These are phyloP conservation scores for Metallyticus violacea DNA, from an alignment of 2,888 invertebrate species.

Conservation along the genomic window DNA sequence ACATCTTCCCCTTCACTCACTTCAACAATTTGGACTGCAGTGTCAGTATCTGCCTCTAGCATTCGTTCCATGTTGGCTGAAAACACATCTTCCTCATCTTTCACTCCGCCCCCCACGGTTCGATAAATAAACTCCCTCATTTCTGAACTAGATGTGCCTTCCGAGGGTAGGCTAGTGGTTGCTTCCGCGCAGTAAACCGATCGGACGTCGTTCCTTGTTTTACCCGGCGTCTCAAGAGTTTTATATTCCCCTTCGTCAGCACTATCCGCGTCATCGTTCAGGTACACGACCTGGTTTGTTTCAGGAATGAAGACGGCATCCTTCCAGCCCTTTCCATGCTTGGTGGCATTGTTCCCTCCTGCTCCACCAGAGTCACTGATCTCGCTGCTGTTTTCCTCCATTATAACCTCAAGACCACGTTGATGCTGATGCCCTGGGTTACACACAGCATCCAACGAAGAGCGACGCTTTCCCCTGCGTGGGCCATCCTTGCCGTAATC, in stretches of 20 bases:
- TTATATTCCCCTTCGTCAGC: neutral
- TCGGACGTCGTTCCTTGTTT: neutral
- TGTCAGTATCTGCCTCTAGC: neutral
- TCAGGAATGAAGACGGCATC: constrained; percentile 9
- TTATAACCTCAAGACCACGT: constrained; percentile 36
- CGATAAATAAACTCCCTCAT: neutral
- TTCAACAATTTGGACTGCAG: neutral
- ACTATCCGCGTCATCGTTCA: neutral
- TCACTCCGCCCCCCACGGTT: neutral
- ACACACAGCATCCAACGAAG: neutral
- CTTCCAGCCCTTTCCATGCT: constrained; percentile 17
- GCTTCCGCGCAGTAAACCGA: neutral
- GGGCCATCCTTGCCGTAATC: constrained; percentile 8
- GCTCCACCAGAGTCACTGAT: constrained; percentile 35
- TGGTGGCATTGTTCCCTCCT: too few species aligned
- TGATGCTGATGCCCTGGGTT: neutral
- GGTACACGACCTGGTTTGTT: constrained; percentile 4
- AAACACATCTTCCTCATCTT: neutral
- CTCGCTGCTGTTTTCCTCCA: constrained; percentile 38
- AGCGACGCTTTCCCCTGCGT: neutral
- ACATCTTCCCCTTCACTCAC: neutral
- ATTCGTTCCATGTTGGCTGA: neutral
- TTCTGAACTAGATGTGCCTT: neutral
- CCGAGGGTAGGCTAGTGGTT: neutral
- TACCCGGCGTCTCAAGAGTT: neutral